Evolutionary conservation across 2,797 vertebrate genomes (phyloP).

Genomic region (Etheostoma perlongum): DNA sequence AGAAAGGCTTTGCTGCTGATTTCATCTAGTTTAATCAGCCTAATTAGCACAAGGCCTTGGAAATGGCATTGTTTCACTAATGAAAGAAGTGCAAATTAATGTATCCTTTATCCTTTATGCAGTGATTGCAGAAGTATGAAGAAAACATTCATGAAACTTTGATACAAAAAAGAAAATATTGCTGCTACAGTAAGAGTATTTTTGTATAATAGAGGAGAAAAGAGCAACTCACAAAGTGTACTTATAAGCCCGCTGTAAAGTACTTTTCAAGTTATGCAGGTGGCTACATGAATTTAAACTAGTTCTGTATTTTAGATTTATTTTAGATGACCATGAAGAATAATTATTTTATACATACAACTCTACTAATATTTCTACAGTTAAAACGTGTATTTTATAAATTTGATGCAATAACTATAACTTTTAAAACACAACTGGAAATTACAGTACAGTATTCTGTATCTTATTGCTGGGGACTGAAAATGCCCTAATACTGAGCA

Average conservation of each 20-base stretch:
- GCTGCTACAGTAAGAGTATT: slow-evolving; percentile 7
- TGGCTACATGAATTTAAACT: not conserved
- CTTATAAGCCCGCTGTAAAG: not conserved
- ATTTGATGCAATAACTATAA: not conserved
- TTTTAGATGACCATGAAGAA: not conserved
- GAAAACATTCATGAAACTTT: slow-evolving; percentile 24
- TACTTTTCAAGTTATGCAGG: not conserved
- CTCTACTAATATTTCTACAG: not conserved
- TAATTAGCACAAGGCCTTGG: slow-evolving; percentile 44
- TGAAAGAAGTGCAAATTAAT: slow-evolving; percentile 46
- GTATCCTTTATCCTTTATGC: too few species aligned
- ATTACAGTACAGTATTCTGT: not conserved
- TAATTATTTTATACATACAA: not conserved
- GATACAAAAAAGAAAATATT: slow-evolving; percentile 13
- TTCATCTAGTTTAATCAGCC: slow-evolving; percentile 49
- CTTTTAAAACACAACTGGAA: not conserved
- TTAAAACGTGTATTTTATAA: not conserved
- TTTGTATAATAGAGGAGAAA: not conserved
- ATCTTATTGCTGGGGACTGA: not conserved
- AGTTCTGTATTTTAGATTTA: not conserved
- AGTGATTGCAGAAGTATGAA: slow-evolving; percentile 37
- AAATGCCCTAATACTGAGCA: not conserved
- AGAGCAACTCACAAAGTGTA: not conserved
- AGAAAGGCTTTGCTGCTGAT: slow-evolving; percentile 25
- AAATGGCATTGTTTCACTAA: slow-evolving; percentile 44